Percentiles rank a stretch among this genome's conserved stretches.
Conservation (phyloP, 1,140 invertebrate species). For the Formica selysi region DNA sequence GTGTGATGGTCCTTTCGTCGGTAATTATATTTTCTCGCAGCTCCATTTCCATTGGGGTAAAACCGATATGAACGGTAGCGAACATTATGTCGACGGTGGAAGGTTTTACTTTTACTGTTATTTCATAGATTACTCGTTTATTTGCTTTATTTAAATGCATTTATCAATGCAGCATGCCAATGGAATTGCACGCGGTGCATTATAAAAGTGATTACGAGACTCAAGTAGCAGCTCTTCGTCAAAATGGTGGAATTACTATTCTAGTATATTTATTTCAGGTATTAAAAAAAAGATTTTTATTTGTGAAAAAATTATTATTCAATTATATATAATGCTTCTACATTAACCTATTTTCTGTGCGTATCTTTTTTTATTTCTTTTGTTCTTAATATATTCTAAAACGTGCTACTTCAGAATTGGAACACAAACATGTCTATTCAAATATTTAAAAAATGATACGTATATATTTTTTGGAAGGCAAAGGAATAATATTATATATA, state of each 20-base stretch:
- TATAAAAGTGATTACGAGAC: slow-evolving; percentile 87
- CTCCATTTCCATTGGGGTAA: slow-evolving; percentile 95
- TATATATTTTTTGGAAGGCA: neutral
- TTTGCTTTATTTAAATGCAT: slow-evolving; percentile 2
- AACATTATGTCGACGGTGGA: slow-evolving; percentile 91
- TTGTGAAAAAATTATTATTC: neutral
- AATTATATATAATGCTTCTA: neutral
- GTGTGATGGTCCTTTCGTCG: slow-evolving; percentile 88
- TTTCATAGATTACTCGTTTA: neutral
- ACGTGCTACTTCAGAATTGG: neutral
- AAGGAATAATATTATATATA: slow-evolving; percentile 55
- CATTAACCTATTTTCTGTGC: neutral
- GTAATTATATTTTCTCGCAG: slow-evolving; percentile 90
- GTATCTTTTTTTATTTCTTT: neutral
- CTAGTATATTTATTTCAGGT: slow-evolving; percentile 88
- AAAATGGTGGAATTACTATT: slow-evolving; percentile 87
- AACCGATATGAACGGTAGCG: slow-evolving; percentile 91
- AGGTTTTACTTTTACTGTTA: slow-evolving; percentile 78
- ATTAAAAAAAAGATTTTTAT: slow-evolving; percentile 56
- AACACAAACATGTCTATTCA: neutral
- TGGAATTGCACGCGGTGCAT: slow-evolving; percentile 88
- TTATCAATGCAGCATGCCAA: slow-evolving; percentile 81
- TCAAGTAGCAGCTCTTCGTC: slow-evolving; percentile 87
- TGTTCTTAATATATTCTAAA: neutral
- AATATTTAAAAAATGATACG: neutral